Base-by-base conservation (phyloP, 2,888 invertebrate genomes). In the Syrphus vitripennis region DNA sequence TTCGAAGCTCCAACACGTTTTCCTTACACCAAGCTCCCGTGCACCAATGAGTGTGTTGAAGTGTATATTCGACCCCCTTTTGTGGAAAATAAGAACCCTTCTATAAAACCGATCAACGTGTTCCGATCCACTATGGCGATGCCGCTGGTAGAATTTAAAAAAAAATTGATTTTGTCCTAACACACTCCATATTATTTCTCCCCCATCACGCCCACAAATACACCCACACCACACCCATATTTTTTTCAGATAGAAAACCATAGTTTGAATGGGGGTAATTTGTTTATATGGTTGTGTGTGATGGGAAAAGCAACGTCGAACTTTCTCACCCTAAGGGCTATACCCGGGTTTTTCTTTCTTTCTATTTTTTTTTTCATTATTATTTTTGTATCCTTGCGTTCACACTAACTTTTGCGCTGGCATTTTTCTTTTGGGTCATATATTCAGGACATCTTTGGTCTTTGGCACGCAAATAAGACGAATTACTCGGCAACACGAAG, bases 401-500 rank as follows among this genome's bases (percentile, higher is more conserved):
- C 71, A 61, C 67, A 50, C 67, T 67, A 50, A 67, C 86, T 69
- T 69, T 69, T 63, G 61, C 31, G 67, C 40, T 86, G 86, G 77
- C 55, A 82, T 42, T 74, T 78, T 34, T 29, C 77, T 70, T 45
- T 84, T 7, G 81, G 72, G 77, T 77, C 77, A 76, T 82, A 82
- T 82, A 74, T 82, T 55, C 57, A 70, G 77, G 67, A 70, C 76
- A 72, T 65, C 77, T 72, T 74, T 74, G 72, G 57, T 86, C 65
- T 69, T 69, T 72, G 86, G 77, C 86, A 86, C 86, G 86, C 82
- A 78, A 86, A 77, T 82, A 86, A 86, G 82, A 82, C 82, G 82
- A 82, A 86, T 86, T 86, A 77, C 86, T 82, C 65, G 74, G 63
- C 69, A 69, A 63, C 86, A 86, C 82, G 86, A 74, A 82, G 21